Evolutionary conservation across 2,797 vertebrate genomes (phyloP), one percentile per base, ranked within the genome.

Genomic region (Vireo griseus): DNA sequence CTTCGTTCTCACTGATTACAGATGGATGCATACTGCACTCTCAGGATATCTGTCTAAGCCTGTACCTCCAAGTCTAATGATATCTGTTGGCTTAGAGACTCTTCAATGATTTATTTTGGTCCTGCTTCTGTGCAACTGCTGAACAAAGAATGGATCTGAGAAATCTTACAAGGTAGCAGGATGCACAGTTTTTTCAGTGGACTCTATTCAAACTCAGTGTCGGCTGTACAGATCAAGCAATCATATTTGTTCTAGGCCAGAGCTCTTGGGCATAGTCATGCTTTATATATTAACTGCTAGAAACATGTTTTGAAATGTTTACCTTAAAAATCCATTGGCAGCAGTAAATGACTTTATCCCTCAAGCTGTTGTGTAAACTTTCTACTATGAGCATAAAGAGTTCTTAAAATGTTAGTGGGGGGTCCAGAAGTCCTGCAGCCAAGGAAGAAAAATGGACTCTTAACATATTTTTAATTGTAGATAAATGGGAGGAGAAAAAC

Each of bases 21-120:
- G 82, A 92, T 62, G 62, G 69, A 78, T 84, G 58, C 67, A 33
- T 81, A 45, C 24, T 73, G 51, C 74, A 69, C 59, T 91, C 77
- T 92, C 74, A 85, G 74, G 84, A 92, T 74, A 85, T 93, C 71
- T 95, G 88, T 82, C 81, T 89, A 71, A 87, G 71, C 51, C 69
- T 91, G 44, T 81, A 90, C 73, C 80, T 86, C 85, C 77, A 90
- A 92, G 51, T 24, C 69, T 84, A 75, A 92, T 88, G 77, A 82
- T 76, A 82, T 55, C 62, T 92, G 44, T 73, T 95, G 84, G 74
- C 88, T 92, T 82, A 79, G 51, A 85, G 63, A 76, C 16, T 75
- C 69, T 76, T 55, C 51, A 91, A 39, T 91, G 78, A 85, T 89
- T 89, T 95, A 91, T 96, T 91, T 77, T 89, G 9, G 37, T 94